phyloP scores from a whole-genome alignment of 2,797 vertebrate species.

The Rhincodon typus region DNA sequence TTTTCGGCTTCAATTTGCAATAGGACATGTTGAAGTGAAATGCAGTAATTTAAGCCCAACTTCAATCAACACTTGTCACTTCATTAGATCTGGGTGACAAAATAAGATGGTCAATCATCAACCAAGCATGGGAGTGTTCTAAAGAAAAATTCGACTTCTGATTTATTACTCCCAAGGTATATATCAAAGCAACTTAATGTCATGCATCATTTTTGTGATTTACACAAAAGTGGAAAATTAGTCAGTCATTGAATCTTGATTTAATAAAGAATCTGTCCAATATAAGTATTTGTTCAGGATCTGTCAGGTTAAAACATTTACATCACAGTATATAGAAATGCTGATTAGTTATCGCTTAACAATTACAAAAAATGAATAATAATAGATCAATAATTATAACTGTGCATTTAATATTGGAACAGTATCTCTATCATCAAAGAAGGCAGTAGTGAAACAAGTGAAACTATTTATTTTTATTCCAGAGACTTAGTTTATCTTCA shows the following conservation, averaged over 20 bases:
- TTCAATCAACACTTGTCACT: constrained; percentile 23
- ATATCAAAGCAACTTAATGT: background rate
- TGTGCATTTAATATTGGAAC: background rate
- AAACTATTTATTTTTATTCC: background rate
- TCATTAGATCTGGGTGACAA: background rate
- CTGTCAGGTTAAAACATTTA: background rate
- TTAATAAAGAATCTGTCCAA: background rate
- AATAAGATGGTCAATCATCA: background rate
- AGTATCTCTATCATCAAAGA: background rate
- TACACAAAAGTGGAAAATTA: background rate
- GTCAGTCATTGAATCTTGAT: background rate
- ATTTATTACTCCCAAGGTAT: background rate
- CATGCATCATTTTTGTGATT: background rate
- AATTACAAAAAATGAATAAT: no score
- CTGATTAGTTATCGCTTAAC: background rate
- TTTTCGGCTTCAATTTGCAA: background rate
- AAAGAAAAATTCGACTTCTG: background rate
- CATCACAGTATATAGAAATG: background rate
- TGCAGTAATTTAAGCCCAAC: background rate
- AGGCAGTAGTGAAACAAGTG: background rate
- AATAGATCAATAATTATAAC: background rate
- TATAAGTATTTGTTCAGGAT: background rate
- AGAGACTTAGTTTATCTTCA: background rate
- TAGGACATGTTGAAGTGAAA: background rate
- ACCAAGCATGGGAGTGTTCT: background rate